Conservation (phyloP, 2,888 invertebrate genomes). For the Cylloceria caligata region DNA sequence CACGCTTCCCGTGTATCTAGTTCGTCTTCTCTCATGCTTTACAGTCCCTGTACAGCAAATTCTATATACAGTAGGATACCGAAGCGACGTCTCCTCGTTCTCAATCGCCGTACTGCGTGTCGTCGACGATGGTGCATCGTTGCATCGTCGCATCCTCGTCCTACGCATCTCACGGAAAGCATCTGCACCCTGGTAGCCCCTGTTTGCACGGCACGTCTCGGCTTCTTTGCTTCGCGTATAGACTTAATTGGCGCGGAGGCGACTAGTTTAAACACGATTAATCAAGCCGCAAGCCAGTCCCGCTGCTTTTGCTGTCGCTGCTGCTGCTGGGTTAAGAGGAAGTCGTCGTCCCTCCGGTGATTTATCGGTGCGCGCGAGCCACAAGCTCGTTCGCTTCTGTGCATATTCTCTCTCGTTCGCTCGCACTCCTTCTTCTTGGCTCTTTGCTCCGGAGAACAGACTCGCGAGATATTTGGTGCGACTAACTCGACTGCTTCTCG, state of each 20-base stretch:
- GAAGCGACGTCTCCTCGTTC: background rate
- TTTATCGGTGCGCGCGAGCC: conserved; percentile 64
- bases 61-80: background rate
- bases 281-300: conserved; percentile 77
- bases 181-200: conserved; percentile 41
- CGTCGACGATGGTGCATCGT: conserved; percentile 6
- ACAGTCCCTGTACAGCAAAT: background rate
- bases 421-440: background rate
- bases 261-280: conserved; percentile 83
- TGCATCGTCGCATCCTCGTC: conserved; percentile 2
- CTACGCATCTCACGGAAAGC: conserved; percentile 22
- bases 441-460: background rate
- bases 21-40: background rate
- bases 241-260: conserved; percentile 82
- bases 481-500: conserved; percentile 7
- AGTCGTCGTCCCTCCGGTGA: conserved; percentile 49
- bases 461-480: background rate
- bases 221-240: conserved; percentile 70
- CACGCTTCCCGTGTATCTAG: background rate
- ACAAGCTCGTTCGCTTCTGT: conserved; percentile 43
- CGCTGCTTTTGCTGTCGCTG: conserved; percentile 12
- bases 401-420: background rate
- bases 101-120: background rate
- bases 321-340: conserved; percentile 28
- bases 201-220: conserved; percentile 64